A percentile compares a stretch with the other conserved stretches of the same genome.
These are phyloP conservation scores for Drosophila buzzatii DNA, from an alignment of 2,888 invertebrate genomes.

Conservation along the genomic window DNA sequence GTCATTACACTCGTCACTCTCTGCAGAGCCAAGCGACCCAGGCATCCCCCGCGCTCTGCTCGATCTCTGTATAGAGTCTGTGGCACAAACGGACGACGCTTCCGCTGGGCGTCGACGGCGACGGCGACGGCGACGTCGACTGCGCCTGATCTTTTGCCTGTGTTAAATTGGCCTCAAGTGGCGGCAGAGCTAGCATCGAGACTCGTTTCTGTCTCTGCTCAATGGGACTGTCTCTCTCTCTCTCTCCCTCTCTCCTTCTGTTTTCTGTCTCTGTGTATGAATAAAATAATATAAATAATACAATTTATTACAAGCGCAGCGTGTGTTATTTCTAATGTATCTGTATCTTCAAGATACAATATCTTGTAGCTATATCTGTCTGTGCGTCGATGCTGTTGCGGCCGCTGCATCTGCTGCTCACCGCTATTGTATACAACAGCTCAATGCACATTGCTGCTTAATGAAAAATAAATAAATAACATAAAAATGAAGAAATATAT, in stretches of 20 bases:
- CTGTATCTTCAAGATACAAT: slow-evolving; percentile 22
- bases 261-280: slow-evolving; percentile 30
- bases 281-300: slow-evolving; percentile 82
- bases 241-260: not conserved
- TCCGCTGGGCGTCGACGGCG: slow-evolving; percentile 62
- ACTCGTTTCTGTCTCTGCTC: slow-evolving; percentile 4
- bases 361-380: slow-evolving; percentile 19
- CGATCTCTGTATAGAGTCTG: slow-evolving; percentile 24
- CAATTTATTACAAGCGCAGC: slow-evolving; percentile 72
- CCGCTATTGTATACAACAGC: slow-evolving; percentile 51
- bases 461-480: slow-evolving; percentile 78
- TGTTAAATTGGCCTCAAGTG: slow-evolving; percentile 72
- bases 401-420: slow-evolving; percentile 50
- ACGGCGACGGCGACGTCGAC: slow-evolving; percentile 26
- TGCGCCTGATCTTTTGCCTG: slow-evolving; percentile 56
- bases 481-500: slow-evolving; percentile 76
- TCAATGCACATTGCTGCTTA: slow-evolving; percentile 54
- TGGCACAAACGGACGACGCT: slow-evolving; percentile 62
- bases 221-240: not conserved
- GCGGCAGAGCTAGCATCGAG: slow-evolving; percentile 22
- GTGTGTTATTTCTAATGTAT: slow-evolving; percentile 52
- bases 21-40: slow-evolving; percentile 26
- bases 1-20: slow-evolving; percentile 84
- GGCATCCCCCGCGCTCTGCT: not conserved
- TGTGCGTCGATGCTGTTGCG: not conserved